phyloP scores from a whole-genome alignment of 2,888 invertebrate species.

The Thereva unica region DNA sequence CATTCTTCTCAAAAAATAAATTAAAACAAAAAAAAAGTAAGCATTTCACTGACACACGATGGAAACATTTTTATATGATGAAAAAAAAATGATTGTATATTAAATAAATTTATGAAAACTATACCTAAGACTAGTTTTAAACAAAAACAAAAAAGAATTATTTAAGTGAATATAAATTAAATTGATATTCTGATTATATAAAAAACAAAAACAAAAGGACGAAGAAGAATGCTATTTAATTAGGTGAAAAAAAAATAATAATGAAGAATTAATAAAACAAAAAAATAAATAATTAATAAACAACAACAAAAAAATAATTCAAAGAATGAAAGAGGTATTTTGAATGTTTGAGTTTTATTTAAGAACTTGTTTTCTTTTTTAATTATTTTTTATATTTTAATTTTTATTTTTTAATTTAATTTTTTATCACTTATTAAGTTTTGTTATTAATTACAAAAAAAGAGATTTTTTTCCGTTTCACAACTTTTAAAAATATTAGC shows the following conservation, averaged over 20 bases:
- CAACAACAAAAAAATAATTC: too few relatives aligned
- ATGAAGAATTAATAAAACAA: neutral
- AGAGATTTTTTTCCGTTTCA: too few relatives aligned
- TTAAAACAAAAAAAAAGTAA: too few relatives aligned
- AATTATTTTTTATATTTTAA: too few relatives aligned
- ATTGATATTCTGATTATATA: conserved; percentile 32
- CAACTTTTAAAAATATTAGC: too few relatives aligned
- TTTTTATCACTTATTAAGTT: too few relatives aligned
- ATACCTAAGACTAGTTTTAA: conserved; percentile 43
- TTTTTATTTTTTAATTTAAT: too few relatives aligned
- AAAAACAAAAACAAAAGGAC: neutral
- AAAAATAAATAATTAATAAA: neutral
- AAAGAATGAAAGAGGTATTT: too few relatives aligned
- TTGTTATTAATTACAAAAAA: too few relatives aligned
- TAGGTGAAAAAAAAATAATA: conserved; percentile 12
- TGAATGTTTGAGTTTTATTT: too few relatives aligned
- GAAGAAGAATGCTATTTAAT: conserved; percentile 15
- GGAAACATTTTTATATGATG: conserved; percentile 26
- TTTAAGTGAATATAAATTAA: neutral
- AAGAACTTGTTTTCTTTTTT: too few relatives aligned
- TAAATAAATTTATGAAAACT: conserved; percentile 33
- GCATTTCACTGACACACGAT: conserved; percentile 20
- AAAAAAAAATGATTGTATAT: conserved; percentile 26
- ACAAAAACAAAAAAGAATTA: conserved; percentile 34
- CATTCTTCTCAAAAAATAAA: too few relatives aligned